These are phyloP conservation scores for Strix uralensis DNA, from an alignment of 2,113 vertebrate species.

Conservation along the genomic window DNA sequence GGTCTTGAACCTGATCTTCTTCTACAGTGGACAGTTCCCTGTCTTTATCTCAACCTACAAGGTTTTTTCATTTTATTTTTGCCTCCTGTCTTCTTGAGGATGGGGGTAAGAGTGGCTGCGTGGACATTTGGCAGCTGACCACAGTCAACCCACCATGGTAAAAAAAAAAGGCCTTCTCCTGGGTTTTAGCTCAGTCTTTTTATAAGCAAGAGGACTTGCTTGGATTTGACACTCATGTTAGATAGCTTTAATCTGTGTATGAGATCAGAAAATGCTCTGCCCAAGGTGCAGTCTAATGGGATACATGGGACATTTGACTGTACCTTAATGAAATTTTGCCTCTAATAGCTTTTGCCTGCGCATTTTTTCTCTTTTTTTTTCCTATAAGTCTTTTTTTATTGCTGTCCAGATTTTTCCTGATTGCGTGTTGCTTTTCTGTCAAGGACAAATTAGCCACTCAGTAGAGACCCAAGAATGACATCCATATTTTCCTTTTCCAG, in stretches of 20 bases:
- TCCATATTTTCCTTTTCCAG: background rate
- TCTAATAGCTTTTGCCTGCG: background rate
- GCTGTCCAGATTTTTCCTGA: background rate
- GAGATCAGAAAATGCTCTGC: background rate
- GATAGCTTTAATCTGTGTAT: background rate
- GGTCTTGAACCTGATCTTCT: no score
- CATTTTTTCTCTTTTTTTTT: background rate
- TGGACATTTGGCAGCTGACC: background rate
- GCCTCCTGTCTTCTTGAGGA: background rate
- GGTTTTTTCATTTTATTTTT: background rate
- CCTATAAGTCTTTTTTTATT: background rate
- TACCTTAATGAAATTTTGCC: background rate
- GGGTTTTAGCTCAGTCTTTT: background rate
- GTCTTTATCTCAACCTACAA: background rate
- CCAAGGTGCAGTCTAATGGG: background rate
- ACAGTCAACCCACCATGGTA: accelerated
- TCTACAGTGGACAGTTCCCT: background rate
- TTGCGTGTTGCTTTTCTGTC: background rate
- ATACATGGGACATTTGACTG: background rate
- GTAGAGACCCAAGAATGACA: background rate
- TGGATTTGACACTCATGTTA: background rate
- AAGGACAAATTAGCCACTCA: background rate
- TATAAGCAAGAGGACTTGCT: background rate
- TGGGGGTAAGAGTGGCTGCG: background rate
- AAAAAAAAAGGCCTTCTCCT: background rate